Evolutionary conservation across 2,113 vertebrate species (phyloP).

Genomic region (Dipodomys merriami): DNA sequence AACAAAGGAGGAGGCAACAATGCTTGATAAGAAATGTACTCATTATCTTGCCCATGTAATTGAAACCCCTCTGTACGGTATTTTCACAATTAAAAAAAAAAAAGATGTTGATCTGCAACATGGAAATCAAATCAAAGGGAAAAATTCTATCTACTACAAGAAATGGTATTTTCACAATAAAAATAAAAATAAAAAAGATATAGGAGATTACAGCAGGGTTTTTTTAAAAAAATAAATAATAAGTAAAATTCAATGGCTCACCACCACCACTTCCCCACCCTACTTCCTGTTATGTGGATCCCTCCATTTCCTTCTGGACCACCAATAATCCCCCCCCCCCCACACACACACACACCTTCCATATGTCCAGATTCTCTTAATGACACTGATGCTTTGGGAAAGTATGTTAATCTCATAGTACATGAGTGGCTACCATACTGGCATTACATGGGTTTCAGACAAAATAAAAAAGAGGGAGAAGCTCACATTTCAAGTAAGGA

Average conservation of each 20-base stretch:
- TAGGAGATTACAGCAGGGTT: no score
- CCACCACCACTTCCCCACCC: background rate
- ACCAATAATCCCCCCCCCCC: background rate
- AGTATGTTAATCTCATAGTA: slow-evolving; percentile 99
- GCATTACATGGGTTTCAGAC: slow-evolving; percentile 93
- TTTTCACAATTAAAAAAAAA: no score
- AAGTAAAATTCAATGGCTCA: background rate
- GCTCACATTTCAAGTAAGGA: slow-evolving; percentile 70
- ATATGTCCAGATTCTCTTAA: slow-evolving; percentile 90
- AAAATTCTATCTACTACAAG: no score
- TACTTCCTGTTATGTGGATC: background rate
- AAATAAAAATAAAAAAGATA: no score
- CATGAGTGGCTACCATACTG: slow-evolving; percentile 99
- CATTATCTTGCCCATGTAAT: no score
- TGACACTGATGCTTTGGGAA: slow-evolving; percentile 93
- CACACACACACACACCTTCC: slow-evolving; percentile 83
- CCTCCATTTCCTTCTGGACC: background rate
- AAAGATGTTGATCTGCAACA: no score
- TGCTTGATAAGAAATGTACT: no score
- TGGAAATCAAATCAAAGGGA: no score
- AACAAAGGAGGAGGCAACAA: no score
- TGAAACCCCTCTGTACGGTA: no score
- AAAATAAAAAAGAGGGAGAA: slow-evolving; percentile 85
- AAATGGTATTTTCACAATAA: no score
- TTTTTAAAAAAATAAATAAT: no score